Base-by-base conservation (phyloP, 2,888 invertebrate genomes). In the Dolichomitus sp. region DNA sequence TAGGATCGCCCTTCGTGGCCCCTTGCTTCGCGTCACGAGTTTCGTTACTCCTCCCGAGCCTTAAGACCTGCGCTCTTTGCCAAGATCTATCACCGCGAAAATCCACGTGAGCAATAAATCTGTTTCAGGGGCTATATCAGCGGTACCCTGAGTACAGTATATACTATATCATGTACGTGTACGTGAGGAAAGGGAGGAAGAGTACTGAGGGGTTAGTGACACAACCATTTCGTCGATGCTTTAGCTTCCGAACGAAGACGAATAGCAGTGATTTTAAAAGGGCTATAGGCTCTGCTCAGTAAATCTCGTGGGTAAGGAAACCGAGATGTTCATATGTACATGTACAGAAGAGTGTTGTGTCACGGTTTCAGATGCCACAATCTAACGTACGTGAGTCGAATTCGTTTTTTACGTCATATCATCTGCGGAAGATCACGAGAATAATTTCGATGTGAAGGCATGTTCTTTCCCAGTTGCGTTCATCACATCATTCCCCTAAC, bases 251-350 rank as follows among this genome's bases (percentile, higher is more conserved):
- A 86, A 87, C 85, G 84, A 85, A 85, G 87, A 87, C 86, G 86
- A 87, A 87, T 88, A 85, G 84, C 70, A 78, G 87, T 84, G 86
- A 88, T 87, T 88, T 84, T 80, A 83, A 86, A 12, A 84, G 84
- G 81, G 81, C 85, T 84, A 86, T 80, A 69, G 52, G 70, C 73
- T 54, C 73, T 33, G 66, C 59, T 42, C 27, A 4, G 50, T 5
- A 48, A 63, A 19, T 40, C 57, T 14, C n/a, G 19, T n/a, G 14
- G 23, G 40, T 40, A 63, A 30, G 30, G 54, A 69, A 33, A 30
- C 11, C 17, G 37, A 68, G 30, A 33, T 12, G 40, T 45, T 54
- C 42, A 45, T 30, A 45, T 17, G 19, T 48, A 40, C 33, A 33
- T 57, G 11, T 54, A 48, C 6, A 12, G 27, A 45, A 57, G 63